Conservation (phyloP, 2,797 vertebrate species). For the Sylvia borin region DNA sequence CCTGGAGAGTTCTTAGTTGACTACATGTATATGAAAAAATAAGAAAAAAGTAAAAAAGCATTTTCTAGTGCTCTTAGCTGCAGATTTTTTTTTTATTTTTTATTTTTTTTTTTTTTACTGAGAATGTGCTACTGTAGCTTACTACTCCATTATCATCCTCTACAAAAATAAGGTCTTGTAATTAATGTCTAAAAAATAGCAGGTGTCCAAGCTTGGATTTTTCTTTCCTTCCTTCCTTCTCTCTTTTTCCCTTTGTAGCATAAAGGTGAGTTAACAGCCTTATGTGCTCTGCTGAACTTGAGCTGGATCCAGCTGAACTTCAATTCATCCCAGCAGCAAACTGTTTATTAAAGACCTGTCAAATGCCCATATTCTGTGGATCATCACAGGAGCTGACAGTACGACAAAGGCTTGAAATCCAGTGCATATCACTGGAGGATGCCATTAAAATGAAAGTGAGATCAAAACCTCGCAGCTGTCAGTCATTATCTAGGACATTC, state of each 20-base stretch:
- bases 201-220: constrained; percentile 2
- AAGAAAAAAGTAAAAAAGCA: background rate
- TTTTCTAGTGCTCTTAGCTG: background rate
- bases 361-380: constrained; percentile 42
- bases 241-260: background rate
- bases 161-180: constrained; percentile 25
- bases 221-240: background rate
- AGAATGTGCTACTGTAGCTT: background rate
- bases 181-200: constrained; percentile 40
- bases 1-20: background rate
- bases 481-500: constrained; percentile 69
- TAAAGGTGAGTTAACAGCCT: constrained; percentile 39
- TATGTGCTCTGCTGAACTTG: constrained; percentile 38
- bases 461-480: constrained; percentile 47
- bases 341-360: constrained; percentile 66
- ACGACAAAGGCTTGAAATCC: constrained; percentile 56
- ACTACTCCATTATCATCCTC: background rate
- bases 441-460: constrained; percentile 68
- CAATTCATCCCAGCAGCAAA: constrained; percentile 60
- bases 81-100: background rate
- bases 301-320: constrained; percentile 45
- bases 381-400: constrained; percentile 55
- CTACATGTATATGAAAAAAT: background rate
- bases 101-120: fast-evolving
- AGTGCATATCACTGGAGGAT: constrained; percentile 57